Evolutionary conservation across 2,113 vertebrate species (phyloP).

Genomic region (Leptosomus discolor): DNA sequence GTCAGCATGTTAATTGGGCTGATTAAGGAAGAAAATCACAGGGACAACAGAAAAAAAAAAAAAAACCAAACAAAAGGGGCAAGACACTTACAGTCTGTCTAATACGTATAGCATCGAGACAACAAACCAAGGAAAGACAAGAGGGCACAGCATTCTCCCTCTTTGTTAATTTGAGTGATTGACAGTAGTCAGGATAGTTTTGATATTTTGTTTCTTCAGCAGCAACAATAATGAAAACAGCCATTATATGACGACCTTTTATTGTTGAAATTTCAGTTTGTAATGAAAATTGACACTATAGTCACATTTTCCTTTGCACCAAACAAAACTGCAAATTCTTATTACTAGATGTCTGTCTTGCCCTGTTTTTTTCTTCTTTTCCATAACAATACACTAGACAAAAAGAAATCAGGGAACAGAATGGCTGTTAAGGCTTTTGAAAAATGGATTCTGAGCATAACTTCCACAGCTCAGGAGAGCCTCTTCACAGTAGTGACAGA

Average conservation of each 20-base stretch:
- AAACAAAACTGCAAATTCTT: neutral
- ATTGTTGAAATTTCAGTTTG: neutral
- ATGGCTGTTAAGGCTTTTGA: neutral
- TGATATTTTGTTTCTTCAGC: neutral
- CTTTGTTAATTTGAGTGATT: neutral
- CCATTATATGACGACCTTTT: neutral
- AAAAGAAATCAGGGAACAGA: neutral
- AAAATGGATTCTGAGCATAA: neutral
- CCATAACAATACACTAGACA: neutral
- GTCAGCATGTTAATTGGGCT: constrained; percentile 25
- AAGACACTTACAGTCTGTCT: neutral
- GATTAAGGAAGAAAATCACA: constrained; percentile 18
- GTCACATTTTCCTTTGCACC: neutral
- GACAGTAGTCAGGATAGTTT: neutral
- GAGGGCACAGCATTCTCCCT: neutral
- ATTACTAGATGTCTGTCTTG: neutral
- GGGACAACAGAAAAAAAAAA: neutral
- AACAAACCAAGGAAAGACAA: neutral
- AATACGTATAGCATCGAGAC: neutral
- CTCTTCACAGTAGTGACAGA: neutral
- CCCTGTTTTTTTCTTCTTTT: neutral
- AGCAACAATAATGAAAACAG: neutral
- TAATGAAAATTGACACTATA: neutral
- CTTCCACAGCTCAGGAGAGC: neutral
- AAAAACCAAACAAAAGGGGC: neutral